Base-by-base conservation (phyloP, 1,140 invertebrate species). In the Spodoptera litura region DNA sequence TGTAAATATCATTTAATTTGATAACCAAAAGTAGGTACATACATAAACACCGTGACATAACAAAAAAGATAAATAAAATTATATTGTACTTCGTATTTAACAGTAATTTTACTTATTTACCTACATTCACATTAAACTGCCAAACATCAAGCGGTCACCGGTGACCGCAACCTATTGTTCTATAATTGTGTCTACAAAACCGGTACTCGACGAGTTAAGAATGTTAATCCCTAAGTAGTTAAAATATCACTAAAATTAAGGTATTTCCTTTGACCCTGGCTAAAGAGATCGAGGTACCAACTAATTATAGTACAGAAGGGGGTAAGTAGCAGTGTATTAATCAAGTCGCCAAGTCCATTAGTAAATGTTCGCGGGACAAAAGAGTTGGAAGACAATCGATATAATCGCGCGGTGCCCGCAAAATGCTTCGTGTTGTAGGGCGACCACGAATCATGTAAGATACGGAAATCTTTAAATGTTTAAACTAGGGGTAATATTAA, bases 301-400 rank as follows among this genome's bases (percentile, higher is more conserved):
- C 61, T 87, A 86, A 87, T 86, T 84, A 86, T 68, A 66, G 55
- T 68, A 84, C 74, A 84, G 83, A 84, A 83, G 64, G 49, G 38
- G 20, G 64, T 84, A 82, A 82, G 74, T 81, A 70, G 55, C 61
- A 56, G 78, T 78, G 70, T 83, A 87, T 87, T 85, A 86, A 89
- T 88, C 86, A 89, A 83, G 79, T 79, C 80, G 78, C 79, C 49
- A 62, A 84, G 79, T 87, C 86, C 88, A 89, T 89, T 88, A 89
- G 82, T 56, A 77, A 75, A 77, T 74, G 78, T 61, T 59, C 78
- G 55, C 15, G 38, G 66, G 66, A 89, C 86, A 87, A 89, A 87
- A 87, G 87, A 87, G 83, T 87, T 85, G 78, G 68, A 75, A 79
- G 81, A 85, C 87, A 87, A 87, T 88, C 86, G 86, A 87, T 87